Evolutionary conservation across 2,797 vertebrate genomes (phyloP).

Genomic region (Lepidocolaptes lacrymiger): DNA sequence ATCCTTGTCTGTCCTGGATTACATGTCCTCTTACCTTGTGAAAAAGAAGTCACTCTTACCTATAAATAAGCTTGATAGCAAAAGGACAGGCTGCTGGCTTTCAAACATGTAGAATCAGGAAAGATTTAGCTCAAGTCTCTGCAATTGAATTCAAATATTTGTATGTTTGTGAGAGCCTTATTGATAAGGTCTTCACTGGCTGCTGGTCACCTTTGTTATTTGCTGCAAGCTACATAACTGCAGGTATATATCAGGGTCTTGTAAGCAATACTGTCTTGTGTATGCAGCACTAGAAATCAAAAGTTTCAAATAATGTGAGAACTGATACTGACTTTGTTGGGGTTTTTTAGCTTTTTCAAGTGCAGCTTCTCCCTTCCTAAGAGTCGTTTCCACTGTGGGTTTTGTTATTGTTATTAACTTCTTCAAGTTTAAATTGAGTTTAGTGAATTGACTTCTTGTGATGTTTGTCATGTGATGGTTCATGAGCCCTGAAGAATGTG

Average conservation of each 20-base stretch:
- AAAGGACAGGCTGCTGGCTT: not conserved
- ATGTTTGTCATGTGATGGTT: constrained; percentile 59
- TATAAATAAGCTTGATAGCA: not conserved
- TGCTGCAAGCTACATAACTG: not conserved
- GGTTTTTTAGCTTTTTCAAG: not conserved
- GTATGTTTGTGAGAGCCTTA: not conserved
- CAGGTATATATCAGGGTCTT: not conserved
- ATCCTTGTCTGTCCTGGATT: not conserved
- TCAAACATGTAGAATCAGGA: not conserved
- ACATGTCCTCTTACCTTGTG: not conserved
- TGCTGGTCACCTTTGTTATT: not conserved
- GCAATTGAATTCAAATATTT: not conserved
- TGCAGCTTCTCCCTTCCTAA: not conserved
- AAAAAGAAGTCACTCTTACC: not conserved
- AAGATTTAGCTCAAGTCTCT: not conserved
- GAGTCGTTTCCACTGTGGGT: not conserved
- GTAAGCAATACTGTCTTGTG: not conserved
- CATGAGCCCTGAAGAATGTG: constrained; percentile 50
- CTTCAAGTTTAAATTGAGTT: constrained; percentile 40
- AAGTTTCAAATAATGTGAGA: not conserved
- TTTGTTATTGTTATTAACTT: not conserved
- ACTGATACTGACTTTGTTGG: not conserved
- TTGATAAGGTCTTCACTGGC: not conserved
- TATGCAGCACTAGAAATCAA: not conserved
- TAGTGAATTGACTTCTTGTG: constrained; percentile 48